These are phyloP conservation scores for Umimayanthus chanpuru DNA, from an alignment of 92 coral and sea anemone genomes.

Conservation along the genomic window DNA sequence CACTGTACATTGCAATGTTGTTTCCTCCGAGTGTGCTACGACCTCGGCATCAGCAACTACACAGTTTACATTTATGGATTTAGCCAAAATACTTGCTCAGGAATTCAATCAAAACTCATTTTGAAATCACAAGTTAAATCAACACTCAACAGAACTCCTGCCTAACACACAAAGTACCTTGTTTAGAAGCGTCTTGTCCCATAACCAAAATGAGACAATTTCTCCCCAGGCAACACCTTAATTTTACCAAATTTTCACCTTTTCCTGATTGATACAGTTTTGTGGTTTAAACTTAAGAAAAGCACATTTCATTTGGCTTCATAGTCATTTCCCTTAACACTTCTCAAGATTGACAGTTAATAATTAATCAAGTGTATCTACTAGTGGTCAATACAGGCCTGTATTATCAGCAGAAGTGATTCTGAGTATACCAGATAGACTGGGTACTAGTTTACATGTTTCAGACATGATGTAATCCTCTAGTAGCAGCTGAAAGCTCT, in stretches of 20 bases:
- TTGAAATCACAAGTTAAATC: slow-evolving; percentile 33
- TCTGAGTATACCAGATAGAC: slow-evolving; percentile 12
- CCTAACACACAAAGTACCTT: slow-evolving; percentile 61
- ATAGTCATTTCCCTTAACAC: slow-evolving; percentile 5
- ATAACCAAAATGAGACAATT: slow-evolving; percentile 49
- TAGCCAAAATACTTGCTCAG: slow-evolving; percentile 52
- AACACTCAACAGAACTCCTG: slow-evolving; percentile 28
- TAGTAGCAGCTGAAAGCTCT: not conserved
- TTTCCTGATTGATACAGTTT: not conserved
- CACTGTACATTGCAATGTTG: slow-evolving; percentile 88
- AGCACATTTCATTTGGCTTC: slow-evolving; percentile 13
- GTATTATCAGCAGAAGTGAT: not conserved
- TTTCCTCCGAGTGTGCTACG: slow-evolving; percentile 85
- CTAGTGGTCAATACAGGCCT: not conserved
- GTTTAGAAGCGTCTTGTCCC: slow-evolving; percentile 93
- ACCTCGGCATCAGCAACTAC: slow-evolving; percentile 84
- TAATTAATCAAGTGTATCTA: slow-evolving; percentile 25
- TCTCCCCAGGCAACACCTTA: slow-evolving; percentile 1
- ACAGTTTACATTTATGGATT: slow-evolving; percentile 43
- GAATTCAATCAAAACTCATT: slow-evolving; percentile 38
- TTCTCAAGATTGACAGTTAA: slow-evolving; percentile 17
- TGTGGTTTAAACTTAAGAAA: slow-evolving; percentile 10
- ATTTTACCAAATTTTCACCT: not conserved
- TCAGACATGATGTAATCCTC: slow-evolving; percentile 41
- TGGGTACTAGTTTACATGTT: slow-evolving; percentile 75